Base-by-base conservation (phyloP, 2,113 vertebrate species). In the Columba livia region DNA sequence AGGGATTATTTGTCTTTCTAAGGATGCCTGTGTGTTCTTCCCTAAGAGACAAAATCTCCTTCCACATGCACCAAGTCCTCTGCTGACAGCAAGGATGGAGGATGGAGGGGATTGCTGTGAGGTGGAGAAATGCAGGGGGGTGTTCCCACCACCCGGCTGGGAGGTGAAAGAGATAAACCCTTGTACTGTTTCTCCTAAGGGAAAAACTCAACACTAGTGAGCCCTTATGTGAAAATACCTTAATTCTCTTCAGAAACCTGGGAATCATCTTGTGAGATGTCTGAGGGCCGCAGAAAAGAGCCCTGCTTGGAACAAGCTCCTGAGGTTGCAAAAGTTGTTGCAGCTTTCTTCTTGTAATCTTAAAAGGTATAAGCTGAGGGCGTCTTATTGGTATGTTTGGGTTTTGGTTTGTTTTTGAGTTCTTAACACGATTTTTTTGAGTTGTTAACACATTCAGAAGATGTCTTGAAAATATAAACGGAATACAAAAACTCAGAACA, bases 221-320 rank as follows among this genome's bases (percentile, higher is more conserved):
- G 29, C 0, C 0, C 20, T n/a, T 48, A 24, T 10, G 26, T 50
- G 72, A 40, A 85, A 86, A 82, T 40, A 85, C 12, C 50, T 57
- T 34, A 50, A 32, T 1, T 16, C 47, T 72, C 32, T 61, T 88
- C 48, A 0, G 0, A 66, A 84, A 42, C 36, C 29, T 34, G 17
- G n/a, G 31, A 75, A 48, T 67, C 84, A 74, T 82, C 66, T 69
- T 81, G 29, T 1, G 34, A 67, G 38, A 44, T 69, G 40, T 40
- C 54, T 75, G 28, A 31, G 42, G 48, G 70, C 54, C 81, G 8
- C 28, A 62, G 67, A 56, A 90, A 80, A 12, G 53, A 95, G 24
- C 9, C 5, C 13, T 64, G 23, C 56, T 31, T 53, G 36, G 38
- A 84, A 72, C 11, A 50, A n/a, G 15, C 29, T 60, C 24, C 15